A percentile compares a stretch with the other conserved stretches of the same genome.
Evolutionary conservation across 1,140 invertebrate species (phyloP).

Genomic region (Xylocopa sonorina): DNA sequence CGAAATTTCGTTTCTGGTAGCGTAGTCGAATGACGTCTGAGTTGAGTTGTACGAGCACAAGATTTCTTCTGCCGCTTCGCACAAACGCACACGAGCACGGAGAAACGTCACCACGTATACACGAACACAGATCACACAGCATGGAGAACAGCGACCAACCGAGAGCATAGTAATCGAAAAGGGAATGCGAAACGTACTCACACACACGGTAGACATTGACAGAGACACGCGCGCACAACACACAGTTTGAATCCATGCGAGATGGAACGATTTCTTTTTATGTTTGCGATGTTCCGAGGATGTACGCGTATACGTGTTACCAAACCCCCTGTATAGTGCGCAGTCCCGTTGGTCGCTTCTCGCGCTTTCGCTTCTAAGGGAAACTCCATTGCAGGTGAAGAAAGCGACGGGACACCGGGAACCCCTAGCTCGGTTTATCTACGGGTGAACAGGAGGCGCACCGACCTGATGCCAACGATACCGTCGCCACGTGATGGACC

Average conservation of each 20-base stretch:
- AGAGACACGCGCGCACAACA: not conserved
- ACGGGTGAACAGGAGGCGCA: slow-evolving; percentile 91
- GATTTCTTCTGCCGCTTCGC: not conserved
- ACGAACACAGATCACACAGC: slow-evolving; percentile 26
- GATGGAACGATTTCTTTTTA: slow-evolving; percentile 16
- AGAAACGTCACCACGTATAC: not conserved
- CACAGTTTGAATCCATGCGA: not conserved
- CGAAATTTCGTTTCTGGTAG: slow-evolving; percentile 2
- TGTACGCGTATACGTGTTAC: slow-evolving; percentile 9
- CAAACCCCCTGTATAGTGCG: slow-evolving; percentile 22
- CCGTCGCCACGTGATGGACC: slow-evolving; percentile 86
- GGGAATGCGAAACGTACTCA: not conserved
- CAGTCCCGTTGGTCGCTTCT: slow-evolving; percentile 31
- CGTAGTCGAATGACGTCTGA: slow-evolving; percentile 25
- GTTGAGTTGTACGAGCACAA: not conserved
- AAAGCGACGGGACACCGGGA: slow-evolving; percentile 82
- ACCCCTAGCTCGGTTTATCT: slow-evolving; percentile 83
- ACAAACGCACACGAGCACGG: not conserved
- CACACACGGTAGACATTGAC: not conserved
- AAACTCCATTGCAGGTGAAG: slow-evolving; percentile 80
- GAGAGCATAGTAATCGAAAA: not conserved
- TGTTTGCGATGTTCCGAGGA: slow-evolving; percentile 26
- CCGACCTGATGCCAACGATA: slow-evolving; percentile 94
- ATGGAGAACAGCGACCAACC: slow-evolving; percentile 39
- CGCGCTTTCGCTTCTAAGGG: slow-evolving; percentile 71